phyloP scores from a whole-genome alignment of 2,888 invertebrate species.

The Fragum fragum region DNA sequence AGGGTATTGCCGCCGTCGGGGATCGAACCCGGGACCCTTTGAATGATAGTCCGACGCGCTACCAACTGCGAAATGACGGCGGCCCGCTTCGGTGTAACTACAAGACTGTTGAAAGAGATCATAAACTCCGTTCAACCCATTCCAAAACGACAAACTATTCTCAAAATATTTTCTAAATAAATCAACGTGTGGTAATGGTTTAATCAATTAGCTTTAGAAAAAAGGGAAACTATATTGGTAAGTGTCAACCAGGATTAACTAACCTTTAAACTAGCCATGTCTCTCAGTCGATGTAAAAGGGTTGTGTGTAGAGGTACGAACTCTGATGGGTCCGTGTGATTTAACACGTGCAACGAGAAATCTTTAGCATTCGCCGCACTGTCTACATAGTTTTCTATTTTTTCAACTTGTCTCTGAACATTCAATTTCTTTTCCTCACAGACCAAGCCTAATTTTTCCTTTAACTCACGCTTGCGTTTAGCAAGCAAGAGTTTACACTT shows the following conservation, averaged over 20 bases:
- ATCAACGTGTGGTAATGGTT: no score
- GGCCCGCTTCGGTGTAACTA: no score
- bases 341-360: slow-evolving; percentile 66
- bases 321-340: slow-evolving; percentile 71
- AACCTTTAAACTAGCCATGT: slow-evolving; percentile 63
- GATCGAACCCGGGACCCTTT: no score
- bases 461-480: slow-evolving; percentile 58
- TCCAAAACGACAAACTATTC: no score
- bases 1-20: no score
- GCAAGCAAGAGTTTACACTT: slow-evolving; percentile 56
- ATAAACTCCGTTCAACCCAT: no score
- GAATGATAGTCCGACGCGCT: no score
- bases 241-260: no score
- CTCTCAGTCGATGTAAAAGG: slow-evolving; percentile 57
- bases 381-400: slow-evolving; percentile 65
- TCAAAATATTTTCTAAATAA: background rate
- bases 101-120: no score
- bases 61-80: no score
- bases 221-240: no score
- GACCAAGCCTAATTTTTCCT: slow-evolving; percentile 53
- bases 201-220: no score
- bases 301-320: slow-evolving; percentile 69
- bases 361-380: slow-evolving; percentile 67
- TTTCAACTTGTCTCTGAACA: slow-evolving; percentile 58
- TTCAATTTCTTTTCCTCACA: slow-evolving; percentile 66